A percentile compares a stretch with the other conserved stretches of the same genome.
Evolutionary conservation across 1,140 invertebrate genomes (phyloP).

Genomic region (Bombus soroeensis): DNA sequence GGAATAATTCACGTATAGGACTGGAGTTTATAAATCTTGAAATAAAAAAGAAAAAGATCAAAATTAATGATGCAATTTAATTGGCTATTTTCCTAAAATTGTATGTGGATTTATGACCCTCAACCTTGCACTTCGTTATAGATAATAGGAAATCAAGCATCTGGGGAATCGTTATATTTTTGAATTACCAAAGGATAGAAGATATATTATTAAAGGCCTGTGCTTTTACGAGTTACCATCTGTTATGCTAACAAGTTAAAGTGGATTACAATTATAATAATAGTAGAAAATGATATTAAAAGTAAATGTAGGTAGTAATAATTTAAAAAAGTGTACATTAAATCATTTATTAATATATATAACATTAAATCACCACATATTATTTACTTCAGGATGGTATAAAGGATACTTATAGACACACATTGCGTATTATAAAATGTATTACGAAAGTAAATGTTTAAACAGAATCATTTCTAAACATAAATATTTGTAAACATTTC

Average conservation of each 20-base stretch:
- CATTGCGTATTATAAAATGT: too few relatives aligned
- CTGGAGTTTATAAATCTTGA: constrained; percentile 10
- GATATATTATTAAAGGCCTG: not conserved
- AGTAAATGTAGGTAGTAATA: not conserved
- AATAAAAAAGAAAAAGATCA: constrained; percentile 4
- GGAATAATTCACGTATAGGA: not conserved
- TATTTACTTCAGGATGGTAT: too few relatives aligned
- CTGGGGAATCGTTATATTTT: constrained; percentile 21
- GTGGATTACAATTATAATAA: not conserved
- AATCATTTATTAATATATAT: not conserved
- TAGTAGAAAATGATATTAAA: not conserved
- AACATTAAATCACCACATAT: too few relatives aligned
- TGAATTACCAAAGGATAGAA: not conserved
- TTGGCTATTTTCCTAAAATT: constrained; percentile 65
- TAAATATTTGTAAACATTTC: too few relatives aligned
- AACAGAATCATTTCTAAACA: too few relatives aligned
- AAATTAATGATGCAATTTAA: constrained; percentile 57
- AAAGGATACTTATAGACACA: too few relatives aligned
- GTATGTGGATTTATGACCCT: constrained; percentile 46
- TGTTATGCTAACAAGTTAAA: not conserved
- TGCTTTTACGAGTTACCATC: not conserved
- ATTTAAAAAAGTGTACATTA: not conserved
- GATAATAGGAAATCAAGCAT: constrained; percentile 44
- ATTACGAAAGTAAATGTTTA: too few relatives aligned
- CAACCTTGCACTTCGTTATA: constrained; percentile 28